phyloP scores from a whole-genome alignment of 2,797 vertebrate genomes.

The Mus caroli region DNA sequence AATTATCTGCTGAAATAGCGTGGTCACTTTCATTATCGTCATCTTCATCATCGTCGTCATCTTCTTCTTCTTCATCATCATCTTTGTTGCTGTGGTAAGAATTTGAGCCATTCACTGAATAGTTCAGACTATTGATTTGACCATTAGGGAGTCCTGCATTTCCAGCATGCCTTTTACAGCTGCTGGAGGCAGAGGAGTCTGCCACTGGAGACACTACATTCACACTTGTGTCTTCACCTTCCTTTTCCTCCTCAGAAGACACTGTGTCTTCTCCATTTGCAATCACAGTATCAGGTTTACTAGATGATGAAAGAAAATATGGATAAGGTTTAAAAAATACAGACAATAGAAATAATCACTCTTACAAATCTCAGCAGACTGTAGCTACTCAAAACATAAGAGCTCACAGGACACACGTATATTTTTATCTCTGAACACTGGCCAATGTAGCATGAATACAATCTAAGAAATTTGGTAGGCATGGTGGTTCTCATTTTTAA shows the following conservation, averaged over 20 bases:
- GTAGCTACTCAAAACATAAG: constrained; percentile 20
- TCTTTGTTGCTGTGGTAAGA: constrained; percentile 86
- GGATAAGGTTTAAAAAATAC: constrained; percentile 15
- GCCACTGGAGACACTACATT: constrained; percentile 69
- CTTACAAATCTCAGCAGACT: not conserved
- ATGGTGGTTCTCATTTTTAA: not conserved
- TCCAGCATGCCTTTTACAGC: constrained; percentile 56
- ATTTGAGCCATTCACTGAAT: constrained; percentile 83
- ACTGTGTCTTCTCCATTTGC: constrained; percentile 91
- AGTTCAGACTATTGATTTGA: constrained; percentile 74
- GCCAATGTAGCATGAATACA: not conserved
- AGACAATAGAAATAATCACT: not conserved
- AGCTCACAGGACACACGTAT: not conserved
- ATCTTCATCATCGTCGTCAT: constrained; percentile 82
- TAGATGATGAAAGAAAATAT: constrained; percentile 77
- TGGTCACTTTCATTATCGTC: constrained; percentile 67
- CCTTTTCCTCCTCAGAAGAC: constrained; percentile 94
- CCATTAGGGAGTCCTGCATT: constrained; percentile 67
- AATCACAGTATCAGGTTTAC: constrained; percentile 90
- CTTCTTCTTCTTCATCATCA: constrained; percentile 83
- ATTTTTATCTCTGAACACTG: not conserved
- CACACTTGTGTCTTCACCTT: constrained; percentile 83
- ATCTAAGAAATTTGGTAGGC: not conserved
- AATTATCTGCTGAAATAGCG: constrained; percentile 87
- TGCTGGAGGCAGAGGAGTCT: constrained; percentile 75